Evolutionary conservation across 2,113 vertebrate genomes (phyloP), one percentile per base, ranked within the genome.

Genomic region (Piprites chloris): DNA sequence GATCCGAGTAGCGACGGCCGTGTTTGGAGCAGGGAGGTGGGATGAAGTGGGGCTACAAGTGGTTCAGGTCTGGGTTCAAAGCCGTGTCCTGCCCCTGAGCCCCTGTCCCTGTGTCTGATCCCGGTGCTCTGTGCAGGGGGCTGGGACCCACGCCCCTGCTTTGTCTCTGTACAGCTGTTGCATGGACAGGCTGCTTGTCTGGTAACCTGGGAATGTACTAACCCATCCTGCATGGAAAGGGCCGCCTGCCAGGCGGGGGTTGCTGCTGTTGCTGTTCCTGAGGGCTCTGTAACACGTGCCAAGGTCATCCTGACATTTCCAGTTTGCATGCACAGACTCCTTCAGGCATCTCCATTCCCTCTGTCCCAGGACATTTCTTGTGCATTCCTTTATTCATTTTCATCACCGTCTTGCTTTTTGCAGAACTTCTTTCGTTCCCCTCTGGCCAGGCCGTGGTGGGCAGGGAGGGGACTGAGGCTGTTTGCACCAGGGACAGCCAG

Each of bases 171-270:
- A 32, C n/a, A 74, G 78, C 85, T 85, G 8, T 9, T 95, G 94
- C 95, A 94, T 84, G 94, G 63, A 6, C 30, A 62, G 75, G 79
- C 19, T 26, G 83, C 74, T 79, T 42, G 24, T 20, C 49, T 77
- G 93, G 96, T 96, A 95, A 90, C 95, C 77, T 87, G 94, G 95
- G 96, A 93, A 97, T 87, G 92, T 56, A 95, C 97, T 97, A 97
- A 97, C 93, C 85, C 53, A 0, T 9, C 11, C n/a, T 93, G 96
- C 96, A 95, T 63, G 96, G 90, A 32, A 17, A 21, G 5, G 83
- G 79, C 95, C 72, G 32, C 10, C 69, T 3, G 52, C 92, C 37
- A 11, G 86, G 85, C 0, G 13, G 92, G 84, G 71, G 23, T 71
- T 85, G 85, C 92, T 92, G 96, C 97, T 97, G 96, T 93, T 97